These are phyloP conservation scores for Mesocentrotus franciscanus DNA, from an alignment of 53 echinoderm and acorn worm species.

Conservation along the genomic window DNA sequence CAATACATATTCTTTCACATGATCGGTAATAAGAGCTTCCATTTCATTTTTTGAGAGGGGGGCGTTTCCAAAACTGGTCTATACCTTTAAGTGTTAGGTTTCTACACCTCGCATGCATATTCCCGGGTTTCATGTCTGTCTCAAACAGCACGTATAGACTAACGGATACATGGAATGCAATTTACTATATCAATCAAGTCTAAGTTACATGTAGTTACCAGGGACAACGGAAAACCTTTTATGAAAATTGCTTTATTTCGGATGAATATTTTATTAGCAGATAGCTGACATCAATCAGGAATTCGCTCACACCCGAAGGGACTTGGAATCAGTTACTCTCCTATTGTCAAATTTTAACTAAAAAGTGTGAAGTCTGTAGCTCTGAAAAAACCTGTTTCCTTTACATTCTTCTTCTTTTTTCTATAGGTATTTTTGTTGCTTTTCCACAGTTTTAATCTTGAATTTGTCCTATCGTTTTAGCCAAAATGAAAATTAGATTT, in stretches of 20 bases:
- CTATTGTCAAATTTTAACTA: not conserved
- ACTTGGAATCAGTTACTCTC: not conserved
- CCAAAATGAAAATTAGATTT: not conserved
- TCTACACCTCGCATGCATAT: not conserved
- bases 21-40: too few relatives aligned
- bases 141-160: not conserved
- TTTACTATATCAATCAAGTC: not conserved
- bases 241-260: not conserved
- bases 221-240: not conserved
- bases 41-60: too few relatives aligned
- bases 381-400: not conserved
- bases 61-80: too few relatives aligned
- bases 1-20: too few relatives aligned
- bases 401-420: not conserved
- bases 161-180: not conserved
- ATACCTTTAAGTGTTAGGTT: too few relatives aligned
- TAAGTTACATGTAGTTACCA: not conserved
- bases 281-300: not conserved
- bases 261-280: constrained; percentile 11
- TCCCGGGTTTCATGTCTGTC: not conserved
- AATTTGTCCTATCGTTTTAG: not conserved
- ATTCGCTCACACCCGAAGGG: not conserved
- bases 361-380: not conserved
- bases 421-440: not conserved
- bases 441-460: not conserved